A percentile compares a stretch with the other conserved stretches of the same genome.
Conservation (phyloP, 2,113 vertebrate genomes). For the Stigmatopora nigra region DNA sequence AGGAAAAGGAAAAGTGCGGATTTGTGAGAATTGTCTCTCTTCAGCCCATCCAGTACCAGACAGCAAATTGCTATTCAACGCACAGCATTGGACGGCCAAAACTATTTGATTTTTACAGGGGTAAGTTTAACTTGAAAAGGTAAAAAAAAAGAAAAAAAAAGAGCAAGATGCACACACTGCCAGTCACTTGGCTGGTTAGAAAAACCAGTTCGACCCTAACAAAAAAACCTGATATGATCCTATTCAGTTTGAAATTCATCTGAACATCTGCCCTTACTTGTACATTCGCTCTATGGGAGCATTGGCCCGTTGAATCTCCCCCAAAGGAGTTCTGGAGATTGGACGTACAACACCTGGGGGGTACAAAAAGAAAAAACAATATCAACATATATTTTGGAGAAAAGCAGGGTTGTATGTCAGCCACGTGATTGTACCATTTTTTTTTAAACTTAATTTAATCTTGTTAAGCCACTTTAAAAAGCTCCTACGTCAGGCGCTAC, state of each 20-base stretch:
- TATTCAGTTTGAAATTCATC: not conserved
- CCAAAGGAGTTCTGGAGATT: conserved; percentile 70
- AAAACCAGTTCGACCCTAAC: conserved; percentile 14
- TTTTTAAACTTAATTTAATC: conserved; percentile 21
- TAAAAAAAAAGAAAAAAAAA: conserved; percentile 7
- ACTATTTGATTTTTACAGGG: not conserved
- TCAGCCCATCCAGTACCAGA: conserved; percentile 33
- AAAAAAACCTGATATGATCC: not conserved
- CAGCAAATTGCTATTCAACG: conserved; percentile 2
- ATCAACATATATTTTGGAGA: conserved; percentile 1
- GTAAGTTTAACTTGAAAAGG: conserved; percentile 2
- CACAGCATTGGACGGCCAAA: not conserved
- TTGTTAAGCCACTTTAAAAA: conserved; percentile 30
- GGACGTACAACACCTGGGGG: conserved; percentile 74
- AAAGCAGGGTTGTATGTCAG: not conserved
- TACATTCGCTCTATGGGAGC: conserved; percentile 81
- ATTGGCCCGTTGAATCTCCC: conserved; percentile 79
- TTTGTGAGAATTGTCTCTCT: conserved; percentile 21
- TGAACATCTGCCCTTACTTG: conserved; percentile 74
- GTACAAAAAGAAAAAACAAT: not conserved
- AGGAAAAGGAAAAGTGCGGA: conserved; percentile 10
- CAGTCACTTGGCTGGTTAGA: conserved; percentile 9
- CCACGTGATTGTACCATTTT: conserved; percentile 10
- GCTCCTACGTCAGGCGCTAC: conserved; percentile 15
- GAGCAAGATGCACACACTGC: conserved; percentile 10